Percentiles rank a stretch among this genome's conserved stretches.
Evolutionary conservation across 2,888 invertebrate species (phyloP).

Genomic region (Sphaerophoria rueppellii): DNA sequence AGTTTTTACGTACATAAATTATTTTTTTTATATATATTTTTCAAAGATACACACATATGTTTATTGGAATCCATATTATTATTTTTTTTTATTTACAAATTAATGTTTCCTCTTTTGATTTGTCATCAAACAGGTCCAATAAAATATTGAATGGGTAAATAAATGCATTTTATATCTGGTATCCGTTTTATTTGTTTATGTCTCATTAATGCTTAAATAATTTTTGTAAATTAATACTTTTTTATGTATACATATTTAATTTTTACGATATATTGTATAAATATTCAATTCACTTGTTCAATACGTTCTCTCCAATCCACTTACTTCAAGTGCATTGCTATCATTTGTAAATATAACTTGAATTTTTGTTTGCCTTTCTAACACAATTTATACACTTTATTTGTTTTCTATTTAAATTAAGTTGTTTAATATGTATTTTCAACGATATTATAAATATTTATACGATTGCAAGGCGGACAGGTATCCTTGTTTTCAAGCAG

Average conservation of each 20-base stretch:
- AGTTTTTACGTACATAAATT: conserved; percentile 7
- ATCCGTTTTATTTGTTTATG: conserved; percentile 38
- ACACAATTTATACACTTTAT: conserved; percentile 44
- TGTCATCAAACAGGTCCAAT: conserved; percentile 44
- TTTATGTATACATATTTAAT: conserved; percentile 29
- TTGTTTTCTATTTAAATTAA: conserved; percentile 38
- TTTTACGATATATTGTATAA: conserved; percentile 55
- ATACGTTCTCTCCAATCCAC: conserved; percentile 6
- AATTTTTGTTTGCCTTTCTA: conserved; percentile 29
- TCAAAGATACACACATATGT: conserved; percentile 22
- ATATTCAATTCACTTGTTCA: conserved; percentile 68
- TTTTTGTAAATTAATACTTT: conserved; percentile 31
- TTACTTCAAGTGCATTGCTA: conserved; percentile 14
- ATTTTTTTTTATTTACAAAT: conserved; percentile 60
- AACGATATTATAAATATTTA: conserved; percentile 47
- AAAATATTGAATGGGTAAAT: conserved; percentile 51
- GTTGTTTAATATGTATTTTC: conserved; percentile 22
- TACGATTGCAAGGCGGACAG: conserved; percentile 1
- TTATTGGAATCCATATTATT: conserved; percentile 49
- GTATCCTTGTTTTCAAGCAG: conserved; percentile 32
- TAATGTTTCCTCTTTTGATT: conserved; percentile 8
- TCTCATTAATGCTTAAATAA: conserved; percentile 24
- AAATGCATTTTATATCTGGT: conserved; percentile 72
- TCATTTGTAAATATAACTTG: conserved; percentile 20
- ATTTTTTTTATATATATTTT: conserved; percentile 37